Base-by-base conservation (phyloP, 2,888 invertebrate species). In the Alviniconcha strummeri region DNA sequence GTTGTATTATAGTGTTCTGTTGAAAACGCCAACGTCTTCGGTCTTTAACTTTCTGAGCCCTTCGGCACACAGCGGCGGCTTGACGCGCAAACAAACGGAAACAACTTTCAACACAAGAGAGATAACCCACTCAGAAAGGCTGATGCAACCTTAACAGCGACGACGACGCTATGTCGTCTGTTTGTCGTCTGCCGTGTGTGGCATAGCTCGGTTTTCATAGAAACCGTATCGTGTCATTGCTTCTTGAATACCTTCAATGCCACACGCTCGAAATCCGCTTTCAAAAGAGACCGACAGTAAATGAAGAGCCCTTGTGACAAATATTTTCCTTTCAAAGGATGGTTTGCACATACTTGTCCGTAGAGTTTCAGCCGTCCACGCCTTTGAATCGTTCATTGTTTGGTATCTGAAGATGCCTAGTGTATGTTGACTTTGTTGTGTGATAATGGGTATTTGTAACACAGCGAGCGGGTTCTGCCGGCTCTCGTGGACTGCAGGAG, bases 201-300 rank as follows among this genome's bases (percentile, higher is more conserved):
- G 78, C 78, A 78, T 78, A 78, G 78, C 78, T 60, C 52, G 9
- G 64, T 78, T 60, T 78, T 78, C 78, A 78, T 78, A 57, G 78
- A 57, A n/a, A 78, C 78, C 64, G 36, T 78, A 78, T 78, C 78
- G 19, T 71, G 71, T 71, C 71, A 19, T 17, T 17, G n/a, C 71
- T 19, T 71, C 71, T 19, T 71, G n/a, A 71, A 71, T 54, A 17
- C 54, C 75, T 75, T 36, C 15, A 71, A 19, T 71, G 71, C 9
- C n/a, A 19, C 19, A 19, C n/a, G 19, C 71, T 71, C n/a, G 60
- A 60, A 60, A 13, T 60, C 60, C 60, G 60, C 60, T 13, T 60
- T 60, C 13, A 60, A 71, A 71, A 71, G 71, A 71, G 8, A 19
- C 71, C 71, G 71, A 71, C 71, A 60, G 60, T 60, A 13, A 60